These are phyloP conservation scores for Anguilla marmorata DNA, from an alignment of 2,797 vertebrate genomes.

Conservation along the genomic window DNA sequence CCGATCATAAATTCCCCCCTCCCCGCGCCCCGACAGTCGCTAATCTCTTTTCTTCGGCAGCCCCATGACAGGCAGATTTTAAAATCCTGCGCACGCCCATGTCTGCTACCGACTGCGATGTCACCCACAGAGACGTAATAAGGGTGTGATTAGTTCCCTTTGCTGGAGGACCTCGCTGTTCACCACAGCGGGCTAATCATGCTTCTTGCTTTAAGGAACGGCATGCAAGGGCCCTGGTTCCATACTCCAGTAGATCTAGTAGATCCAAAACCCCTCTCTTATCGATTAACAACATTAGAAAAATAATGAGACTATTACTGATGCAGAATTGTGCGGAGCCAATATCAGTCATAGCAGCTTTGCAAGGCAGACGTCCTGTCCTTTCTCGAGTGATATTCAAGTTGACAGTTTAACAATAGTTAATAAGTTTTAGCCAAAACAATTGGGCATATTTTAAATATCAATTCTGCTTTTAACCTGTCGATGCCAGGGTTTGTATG, in stretches of 20 bases:
- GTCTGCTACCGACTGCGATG: too few relatives aligned
- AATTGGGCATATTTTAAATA: background rate
- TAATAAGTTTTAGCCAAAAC: background rate
- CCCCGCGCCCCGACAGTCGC: too few relatives aligned
- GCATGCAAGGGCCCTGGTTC: background rate
- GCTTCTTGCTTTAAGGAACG: background rate
- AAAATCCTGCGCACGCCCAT: too few relatives aligned
- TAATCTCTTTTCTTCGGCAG: too few relatives aligned
- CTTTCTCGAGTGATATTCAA: background rate
- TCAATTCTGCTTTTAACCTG: background rate
- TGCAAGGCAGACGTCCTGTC: background rate
- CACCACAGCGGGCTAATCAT: background rate
- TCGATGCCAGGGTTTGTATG: background rate
- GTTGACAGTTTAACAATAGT: background rate
- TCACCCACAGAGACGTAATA: too few relatives aligned
- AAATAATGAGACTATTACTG: background rate
- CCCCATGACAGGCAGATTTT: too few relatives aligned
- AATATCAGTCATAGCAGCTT: background rate
- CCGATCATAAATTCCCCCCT: too few relatives aligned
- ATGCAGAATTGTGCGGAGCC: background rate
- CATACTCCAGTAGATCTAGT: background rate
- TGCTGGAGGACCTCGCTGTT: background rate
- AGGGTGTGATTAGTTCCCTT: background rate
- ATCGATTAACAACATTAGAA: background rate
- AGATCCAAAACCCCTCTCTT: background rate